Evolutionary conservation across 1,140 invertebrate species (phyloP).

Genomic region (Solenopsis fugax): DNA sequence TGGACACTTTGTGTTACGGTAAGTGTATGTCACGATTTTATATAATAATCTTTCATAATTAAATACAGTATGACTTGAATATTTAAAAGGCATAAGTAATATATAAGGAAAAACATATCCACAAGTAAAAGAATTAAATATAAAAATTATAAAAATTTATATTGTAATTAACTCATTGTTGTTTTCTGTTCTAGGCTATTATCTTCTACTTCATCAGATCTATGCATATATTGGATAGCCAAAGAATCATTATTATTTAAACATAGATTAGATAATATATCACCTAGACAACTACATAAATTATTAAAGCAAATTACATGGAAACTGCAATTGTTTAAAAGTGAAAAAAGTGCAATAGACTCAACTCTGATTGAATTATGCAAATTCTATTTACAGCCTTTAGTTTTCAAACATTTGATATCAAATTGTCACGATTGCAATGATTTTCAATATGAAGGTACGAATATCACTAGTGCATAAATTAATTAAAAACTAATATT

Average conservation of each 20-base stretch:
- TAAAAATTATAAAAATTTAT: slow-evolving; percentile 31
- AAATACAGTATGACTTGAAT: slow-evolving; percentile 57
- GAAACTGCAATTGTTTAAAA: slow-evolving; percentile 71
- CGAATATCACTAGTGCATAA: slow-evolving; percentile 41
- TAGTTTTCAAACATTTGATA: slow-evolving; percentile 80
- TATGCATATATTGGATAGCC: slow-evolving; percentile 80
- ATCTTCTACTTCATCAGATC: slow-evolving; percentile 75
- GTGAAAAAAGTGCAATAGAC: slow-evolving; percentile 65
- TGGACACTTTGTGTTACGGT: slow-evolving; percentile 88
- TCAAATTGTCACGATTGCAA: slow-evolving; percentile 77
- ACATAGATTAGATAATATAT: slow-evolving; percentile 79
- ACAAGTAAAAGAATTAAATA: slow-evolving; percentile 72
- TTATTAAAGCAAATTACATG: slow-evolving; percentile 79
- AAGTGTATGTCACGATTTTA: slow-evolving; percentile 76
- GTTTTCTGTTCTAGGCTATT: slow-evolving; percentile 78
- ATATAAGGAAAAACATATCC: slow-evolving; percentile 65
- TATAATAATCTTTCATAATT: slow-evolving; percentile 75
- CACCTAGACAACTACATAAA: slow-evolving; percentile 78
- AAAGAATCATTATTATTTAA: slow-evolving; percentile 81
- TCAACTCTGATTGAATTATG: slow-evolving; percentile 73
- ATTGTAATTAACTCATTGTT: slow-evolving; percentile 56
- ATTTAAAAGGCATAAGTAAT: slow-evolving; percentile 69
- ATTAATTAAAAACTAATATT: slow-evolving; percentile 63
- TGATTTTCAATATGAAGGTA: slow-evolving; percentile 79
- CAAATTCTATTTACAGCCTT: slow-evolving; percentile 73